Percentiles rank a stretch among this genome's conserved stretches.
phyloP scores from a whole-genome alignment of 2,797 vertebrate species.

The Spinibarbus caldwelli region DNA sequence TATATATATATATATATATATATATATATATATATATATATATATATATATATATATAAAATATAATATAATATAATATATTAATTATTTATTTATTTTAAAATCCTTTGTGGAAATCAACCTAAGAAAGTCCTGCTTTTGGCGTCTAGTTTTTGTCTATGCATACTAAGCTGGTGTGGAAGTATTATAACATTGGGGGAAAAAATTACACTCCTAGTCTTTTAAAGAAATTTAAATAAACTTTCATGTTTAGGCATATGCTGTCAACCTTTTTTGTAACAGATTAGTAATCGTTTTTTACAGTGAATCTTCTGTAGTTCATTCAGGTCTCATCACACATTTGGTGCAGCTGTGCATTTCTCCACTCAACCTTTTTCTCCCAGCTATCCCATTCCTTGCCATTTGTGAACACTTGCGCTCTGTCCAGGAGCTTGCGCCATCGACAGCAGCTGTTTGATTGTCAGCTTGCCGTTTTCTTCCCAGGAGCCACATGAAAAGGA shows the following conservation, averaged over 20 bases:
- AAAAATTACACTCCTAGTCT: neutral
- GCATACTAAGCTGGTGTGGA: neutral
- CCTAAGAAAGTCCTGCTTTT: neutral
- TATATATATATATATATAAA: too few species aligned
- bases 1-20: too few species aligned
- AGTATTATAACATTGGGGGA: neutral
- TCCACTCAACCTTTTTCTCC: conserved; percentile 19
- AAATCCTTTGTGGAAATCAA: neutral
- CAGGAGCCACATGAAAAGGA: conserved; percentile 8
- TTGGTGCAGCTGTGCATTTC: neutral
- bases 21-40: too few species aligned
- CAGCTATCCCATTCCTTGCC: conserved; percentile 1
- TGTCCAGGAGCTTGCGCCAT: neutral
- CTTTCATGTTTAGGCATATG: neutral
- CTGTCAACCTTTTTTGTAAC: neutral
- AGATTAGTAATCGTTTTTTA: neutral
- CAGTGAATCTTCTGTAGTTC: neutral
- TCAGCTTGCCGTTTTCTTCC: neutral
- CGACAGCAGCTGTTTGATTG: conserved; percentile 20
- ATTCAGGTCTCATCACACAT: neutral
- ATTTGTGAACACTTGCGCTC: conserved; percentile 7
- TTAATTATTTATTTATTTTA: too few species aligned
- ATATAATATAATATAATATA: too few species aligned
- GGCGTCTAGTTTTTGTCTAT: neutral
- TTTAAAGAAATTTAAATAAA: neutral